Evolutionary conservation across 2,888 invertebrate genomes (phyloP), one percentile per base, ranked within the genome.

Genomic region (Sicus ferrugineus): DNA sequence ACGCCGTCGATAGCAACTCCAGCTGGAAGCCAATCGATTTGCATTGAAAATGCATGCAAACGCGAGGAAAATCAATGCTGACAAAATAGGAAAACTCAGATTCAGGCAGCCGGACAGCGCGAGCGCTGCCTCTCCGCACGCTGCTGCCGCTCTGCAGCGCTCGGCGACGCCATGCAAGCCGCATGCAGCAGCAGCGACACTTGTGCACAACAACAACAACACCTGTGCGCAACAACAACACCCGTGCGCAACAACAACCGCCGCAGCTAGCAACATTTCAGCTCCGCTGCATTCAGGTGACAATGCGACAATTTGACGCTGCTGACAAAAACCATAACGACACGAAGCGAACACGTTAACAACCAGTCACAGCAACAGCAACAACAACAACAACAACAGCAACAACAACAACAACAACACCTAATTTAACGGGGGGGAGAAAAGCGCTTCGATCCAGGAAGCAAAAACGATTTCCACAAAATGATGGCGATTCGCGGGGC

Each of bases 291-390:
- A 23, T 61, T 11, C 31, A 52, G 34, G 59, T 67, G 67, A 59
- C 67, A 63, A 63, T 48, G 63, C 46, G 63, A 63, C 63, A 67
- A 67, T 67, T 61, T 67, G 67, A 67, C 48, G 67, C 59, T 67
- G 59, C 31, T 67, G 67, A 67, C 67, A 67, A 59, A 67, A 67
- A 67, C 58, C 67, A 67, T 67, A 67, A 67, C 67, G 67, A 67
- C 67, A 67, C 67, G 59, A 67, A 67, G 26, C 54, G 54, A 59
- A 59, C 67, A 67, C 67, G 67, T 67, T 67, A 59, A 67, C 59
- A 67, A 19, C 38, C 46, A 46, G 38, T 26, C 4, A 42, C 54
- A 19, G 52, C 42, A 26, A 54, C 23, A 9, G 34, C 54, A 26
- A 19, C 58, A 46, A 67, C 58, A 46, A 48, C 46, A 46, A 48